A percentile compares a stretch with the other conserved stretches of the same genome.
Evolutionary conservation across 2,888 invertebrate species (phyloP).

Genomic region (Drosophila putrida): DNA sequence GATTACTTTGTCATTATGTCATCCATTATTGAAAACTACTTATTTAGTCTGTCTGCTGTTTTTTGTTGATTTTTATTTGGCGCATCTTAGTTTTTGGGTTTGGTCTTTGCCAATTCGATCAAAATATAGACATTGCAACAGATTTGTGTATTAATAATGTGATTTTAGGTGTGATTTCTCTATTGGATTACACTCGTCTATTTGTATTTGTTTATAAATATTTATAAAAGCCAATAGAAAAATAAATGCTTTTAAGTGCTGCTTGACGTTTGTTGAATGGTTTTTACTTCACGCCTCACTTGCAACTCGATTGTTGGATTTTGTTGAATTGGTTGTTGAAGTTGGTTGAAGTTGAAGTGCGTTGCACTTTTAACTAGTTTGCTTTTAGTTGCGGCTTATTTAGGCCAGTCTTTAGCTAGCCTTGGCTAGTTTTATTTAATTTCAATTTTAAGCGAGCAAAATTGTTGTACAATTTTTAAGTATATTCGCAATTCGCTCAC

Average conservation of each 20-base stretch:
- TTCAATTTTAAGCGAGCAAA: background rate
- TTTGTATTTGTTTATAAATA: conserved; percentile 11
- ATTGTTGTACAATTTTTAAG: background rate
- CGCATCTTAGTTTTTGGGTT: conserved; percentile 5
- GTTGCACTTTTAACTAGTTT: conserved; percentile 58
- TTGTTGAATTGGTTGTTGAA: conserved; percentile 1
- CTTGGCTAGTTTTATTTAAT: conserved; percentile 9
- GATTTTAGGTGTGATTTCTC: conserved; percentile 34
- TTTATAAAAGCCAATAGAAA: background rate
- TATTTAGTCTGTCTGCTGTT: conserved; percentile 2
- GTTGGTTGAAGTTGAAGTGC: conserved; percentile 29
- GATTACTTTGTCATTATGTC: conserved; percentile 29
- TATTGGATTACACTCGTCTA: background rate
- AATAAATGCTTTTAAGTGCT: conserved; percentile 3
- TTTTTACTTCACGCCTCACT: conserved; percentile 43
- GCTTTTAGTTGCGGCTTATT: conserved; percentile 24
- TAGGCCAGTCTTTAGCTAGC: conserved; percentile 20
- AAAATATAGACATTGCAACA: conserved; percentile 22
- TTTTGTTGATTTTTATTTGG: conserved; percentile 24
- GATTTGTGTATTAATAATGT: conserved; percentile 37
- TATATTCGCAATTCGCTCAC: conserved; percentile 21
- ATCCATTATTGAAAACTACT: background rate
- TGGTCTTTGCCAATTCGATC: background rate
- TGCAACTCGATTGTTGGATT: conserved; percentile 20
- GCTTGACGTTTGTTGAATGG: conserved; percentile 8